These are phyloP conservation scores for Anthophora plumipes DNA, from an alignment of 2,888 invertebrate species.

Conservation along the genomic window DNA sequence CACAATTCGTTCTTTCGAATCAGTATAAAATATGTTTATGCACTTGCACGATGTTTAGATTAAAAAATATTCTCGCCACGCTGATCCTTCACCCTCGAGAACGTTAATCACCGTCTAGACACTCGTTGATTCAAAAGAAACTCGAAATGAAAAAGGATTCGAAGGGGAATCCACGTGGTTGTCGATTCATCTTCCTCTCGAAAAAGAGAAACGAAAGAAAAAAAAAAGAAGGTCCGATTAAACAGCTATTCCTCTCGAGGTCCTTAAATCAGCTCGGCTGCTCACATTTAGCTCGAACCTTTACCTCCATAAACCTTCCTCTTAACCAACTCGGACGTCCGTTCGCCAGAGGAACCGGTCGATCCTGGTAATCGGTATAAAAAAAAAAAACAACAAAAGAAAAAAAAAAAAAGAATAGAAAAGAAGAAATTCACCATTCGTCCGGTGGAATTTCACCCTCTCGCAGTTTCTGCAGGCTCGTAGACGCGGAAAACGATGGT, in stretches of 20 bases:
- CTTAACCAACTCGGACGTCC: background rate
- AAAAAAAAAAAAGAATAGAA: background rate
- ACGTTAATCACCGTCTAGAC: no score
- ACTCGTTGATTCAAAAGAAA: background rate
- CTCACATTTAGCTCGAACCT: background rate
- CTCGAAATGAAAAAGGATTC: background rate
- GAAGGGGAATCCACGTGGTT: no score
- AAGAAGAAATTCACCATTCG: conserved; percentile 6
- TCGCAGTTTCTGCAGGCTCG: background rate
- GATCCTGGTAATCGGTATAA: conserved; percentile 2
- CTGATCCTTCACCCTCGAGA: no score
- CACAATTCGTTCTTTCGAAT: no score
- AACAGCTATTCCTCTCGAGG: background rate
- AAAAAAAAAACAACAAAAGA: background rate
- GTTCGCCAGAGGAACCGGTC: background rate
- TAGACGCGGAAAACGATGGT: conserved; percentile 15
- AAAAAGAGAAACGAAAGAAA: no score
- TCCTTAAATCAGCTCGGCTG: background rate
- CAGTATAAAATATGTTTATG: no score
- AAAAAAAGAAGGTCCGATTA: background rate
- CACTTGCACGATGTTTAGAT: no score
- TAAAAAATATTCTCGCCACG: no score
- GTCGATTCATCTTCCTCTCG: background rate
- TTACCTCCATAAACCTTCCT: background rate
- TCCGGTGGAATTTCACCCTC: background rate